These are phyloP conservation scores for Naso thynnoides DNA, from an alignment of 2,797 vertebrate species.

Conservation along the genomic window DNA sequence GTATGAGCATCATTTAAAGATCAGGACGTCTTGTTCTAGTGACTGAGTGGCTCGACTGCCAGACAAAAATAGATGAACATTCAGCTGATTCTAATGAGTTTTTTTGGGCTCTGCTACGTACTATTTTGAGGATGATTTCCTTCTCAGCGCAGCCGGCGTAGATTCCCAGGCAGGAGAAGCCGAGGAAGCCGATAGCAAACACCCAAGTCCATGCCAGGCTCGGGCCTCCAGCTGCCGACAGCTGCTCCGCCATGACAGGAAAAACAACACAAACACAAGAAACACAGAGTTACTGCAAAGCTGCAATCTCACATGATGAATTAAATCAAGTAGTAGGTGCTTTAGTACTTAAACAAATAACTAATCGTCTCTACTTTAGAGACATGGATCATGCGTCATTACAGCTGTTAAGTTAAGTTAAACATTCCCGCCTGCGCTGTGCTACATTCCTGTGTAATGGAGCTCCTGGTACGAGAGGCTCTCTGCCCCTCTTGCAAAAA, in stretches of 20 bases:
- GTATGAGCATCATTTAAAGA: not conserved
- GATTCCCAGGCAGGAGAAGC: constrained; percentile 60
- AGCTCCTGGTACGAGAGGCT: too few relatives aligned
- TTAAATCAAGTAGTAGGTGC: too few relatives aligned
- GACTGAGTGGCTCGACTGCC: not conserved
- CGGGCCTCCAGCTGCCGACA: constrained; percentile 4
- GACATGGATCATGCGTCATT: too few relatives aligned
- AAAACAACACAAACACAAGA: not conserved
- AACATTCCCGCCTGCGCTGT: too few relatives aligned
- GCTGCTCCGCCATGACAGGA: constrained; percentile 4
- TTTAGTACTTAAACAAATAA: too few relatives aligned
- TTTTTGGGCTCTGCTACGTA: constrained; percentile 6
- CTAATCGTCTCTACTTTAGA: too few relatives aligned
- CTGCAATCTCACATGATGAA: too few relatives aligned
- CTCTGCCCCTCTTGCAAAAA: too few relatives aligned
- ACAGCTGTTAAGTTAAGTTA: too few relatives aligned
- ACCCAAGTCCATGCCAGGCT: constrained; percentile 41
- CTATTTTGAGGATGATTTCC: constrained; percentile 51
- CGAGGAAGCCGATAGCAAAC: constrained; percentile 45
- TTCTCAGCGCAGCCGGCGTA: constrained; percentile 52
- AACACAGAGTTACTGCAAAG: not conserved
- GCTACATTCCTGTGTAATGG: too few relatives aligned
- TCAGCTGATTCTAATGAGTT: not conserved
- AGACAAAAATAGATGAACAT: not conserved
- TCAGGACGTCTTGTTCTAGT: too few relatives aligned